phyloP scores from a whole-genome alignment of 2,888 invertebrate genomes.

The Papilio elwesi region DNA sequence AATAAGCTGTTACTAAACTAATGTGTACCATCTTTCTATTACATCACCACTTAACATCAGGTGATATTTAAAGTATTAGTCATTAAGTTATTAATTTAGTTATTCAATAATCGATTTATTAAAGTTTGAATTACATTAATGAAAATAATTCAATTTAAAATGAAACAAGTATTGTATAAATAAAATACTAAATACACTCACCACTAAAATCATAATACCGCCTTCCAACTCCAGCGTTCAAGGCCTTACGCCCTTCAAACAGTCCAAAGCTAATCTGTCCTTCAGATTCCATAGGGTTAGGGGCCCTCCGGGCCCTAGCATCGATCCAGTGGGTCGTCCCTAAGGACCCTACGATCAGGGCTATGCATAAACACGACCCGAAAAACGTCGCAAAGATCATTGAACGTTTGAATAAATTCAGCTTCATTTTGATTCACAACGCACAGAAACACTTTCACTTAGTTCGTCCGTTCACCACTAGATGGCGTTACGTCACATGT shows the following conservation, averaged over 20 bases:
- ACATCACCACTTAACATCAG: no score
- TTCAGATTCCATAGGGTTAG: conserved; percentile 87
- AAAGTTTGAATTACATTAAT: no score
- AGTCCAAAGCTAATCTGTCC: conserved; percentile 93
- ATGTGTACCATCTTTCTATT: no score
- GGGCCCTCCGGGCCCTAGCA: conserved; percentile 87
- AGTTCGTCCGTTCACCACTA: conserved; percentile 50
- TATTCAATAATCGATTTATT: no score
- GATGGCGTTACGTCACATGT: conserved; percentile 76
- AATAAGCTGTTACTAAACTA: no score
- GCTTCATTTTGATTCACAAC: conserved; percentile 71
- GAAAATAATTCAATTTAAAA: no score
- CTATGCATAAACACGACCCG: conserved; percentile 90
- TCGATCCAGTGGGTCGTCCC: conserved; percentile 94
- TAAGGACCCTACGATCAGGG: conserved; percentile 90
- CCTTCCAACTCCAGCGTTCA: conserved; percentile 91
- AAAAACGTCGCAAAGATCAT: conserved; percentile 93
- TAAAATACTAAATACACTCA: conserved; percentile 67
- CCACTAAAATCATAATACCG: conserved; percentile 90
- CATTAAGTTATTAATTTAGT: no score
- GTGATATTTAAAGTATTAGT: no score
- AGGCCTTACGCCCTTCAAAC: conserved; percentile 92
- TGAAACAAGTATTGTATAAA: background rate
- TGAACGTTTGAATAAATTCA: conserved; percentile 89
- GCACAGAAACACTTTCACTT: conserved; percentile 55